Evolutionary conservation across 2,113 vertebrate species (phyloP).

Genomic region (Tragulus kanchil): DNA sequence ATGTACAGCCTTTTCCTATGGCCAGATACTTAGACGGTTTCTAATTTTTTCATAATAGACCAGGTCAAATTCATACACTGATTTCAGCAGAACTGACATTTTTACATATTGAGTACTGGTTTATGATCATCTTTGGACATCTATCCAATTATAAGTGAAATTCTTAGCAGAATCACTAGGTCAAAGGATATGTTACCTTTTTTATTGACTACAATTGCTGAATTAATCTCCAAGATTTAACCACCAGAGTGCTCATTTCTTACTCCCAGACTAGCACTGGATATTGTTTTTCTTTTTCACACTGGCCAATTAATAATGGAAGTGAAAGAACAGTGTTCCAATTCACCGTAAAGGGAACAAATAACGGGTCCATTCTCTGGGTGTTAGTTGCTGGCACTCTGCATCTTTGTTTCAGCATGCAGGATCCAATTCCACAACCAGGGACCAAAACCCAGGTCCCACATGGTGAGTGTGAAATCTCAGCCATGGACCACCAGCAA

Average conservation of each 20-base stretch:
- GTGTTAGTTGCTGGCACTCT: neutral
- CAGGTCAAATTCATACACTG: neutral
- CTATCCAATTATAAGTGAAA: slow-evolving; percentile 27
- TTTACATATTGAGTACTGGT: neutral
- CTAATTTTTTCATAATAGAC: slow-evolving; percentile 20
- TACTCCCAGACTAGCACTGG: neutral
- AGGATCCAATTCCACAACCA: neutral
- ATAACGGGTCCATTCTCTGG: neutral
- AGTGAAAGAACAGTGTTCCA: neutral
- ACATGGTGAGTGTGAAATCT: neutral
- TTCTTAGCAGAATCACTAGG: neutral
- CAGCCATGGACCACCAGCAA: neutral
- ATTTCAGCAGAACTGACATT: slow-evolving; percentile 20
- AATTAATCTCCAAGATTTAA: slow-evolving; percentile 28
- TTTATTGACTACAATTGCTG: neutral
- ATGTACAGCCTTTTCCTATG: neutral
- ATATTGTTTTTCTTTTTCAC: neutral
- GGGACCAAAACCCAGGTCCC: neutral
- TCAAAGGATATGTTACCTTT: neutral
- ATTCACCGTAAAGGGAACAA: neutral
- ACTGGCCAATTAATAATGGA: neutral
- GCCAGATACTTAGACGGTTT: neutral
- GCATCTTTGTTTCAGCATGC: neutral
- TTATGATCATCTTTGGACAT: slow-evolving; percentile 15
- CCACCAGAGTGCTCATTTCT: neutral